Evolutionary conservation across 2,797 vertebrate genomes (phyloP).

Genomic region (Pangasius macronema): DNA sequence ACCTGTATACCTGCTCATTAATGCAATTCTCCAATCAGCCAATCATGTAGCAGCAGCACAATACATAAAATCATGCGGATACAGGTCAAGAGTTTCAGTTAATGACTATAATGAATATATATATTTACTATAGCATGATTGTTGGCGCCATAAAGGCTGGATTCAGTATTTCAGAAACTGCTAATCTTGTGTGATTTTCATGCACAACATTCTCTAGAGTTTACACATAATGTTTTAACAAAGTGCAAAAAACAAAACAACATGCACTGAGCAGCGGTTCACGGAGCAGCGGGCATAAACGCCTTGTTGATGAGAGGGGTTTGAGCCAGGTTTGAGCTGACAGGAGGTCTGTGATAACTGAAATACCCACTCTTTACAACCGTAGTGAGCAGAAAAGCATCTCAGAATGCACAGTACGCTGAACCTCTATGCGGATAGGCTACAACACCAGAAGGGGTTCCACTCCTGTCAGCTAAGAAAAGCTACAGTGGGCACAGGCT

Average conservation of each 20-base stretch:
- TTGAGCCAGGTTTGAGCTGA: no score
- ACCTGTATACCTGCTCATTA: neutral
- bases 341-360: neutral
- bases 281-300: neutral
- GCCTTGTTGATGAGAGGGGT: neutral
- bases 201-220: neutral
- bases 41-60: neutral
- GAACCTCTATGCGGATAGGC: neutral
- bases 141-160: neutral
- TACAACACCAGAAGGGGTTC: neutral
- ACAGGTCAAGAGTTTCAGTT: neutral
- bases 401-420: neutral
- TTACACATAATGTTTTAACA: neutral
- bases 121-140: neutral
- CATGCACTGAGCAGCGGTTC: no score
- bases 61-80: neutral
- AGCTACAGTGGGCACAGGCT: neutral
- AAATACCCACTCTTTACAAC: neutral
- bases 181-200: neutral
- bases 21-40: neutral
- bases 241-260: neutral
- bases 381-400: neutral
- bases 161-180: conserved; percentile 1
- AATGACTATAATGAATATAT: neutral
- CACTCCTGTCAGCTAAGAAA: neutral